A percentile compares a stretch with the other conserved stretches of the same genome.
Evolutionary conservation across 2,797 vertebrate genomes (phyloP).

Genomic region (Sylvilagus floridanus): DNA sequence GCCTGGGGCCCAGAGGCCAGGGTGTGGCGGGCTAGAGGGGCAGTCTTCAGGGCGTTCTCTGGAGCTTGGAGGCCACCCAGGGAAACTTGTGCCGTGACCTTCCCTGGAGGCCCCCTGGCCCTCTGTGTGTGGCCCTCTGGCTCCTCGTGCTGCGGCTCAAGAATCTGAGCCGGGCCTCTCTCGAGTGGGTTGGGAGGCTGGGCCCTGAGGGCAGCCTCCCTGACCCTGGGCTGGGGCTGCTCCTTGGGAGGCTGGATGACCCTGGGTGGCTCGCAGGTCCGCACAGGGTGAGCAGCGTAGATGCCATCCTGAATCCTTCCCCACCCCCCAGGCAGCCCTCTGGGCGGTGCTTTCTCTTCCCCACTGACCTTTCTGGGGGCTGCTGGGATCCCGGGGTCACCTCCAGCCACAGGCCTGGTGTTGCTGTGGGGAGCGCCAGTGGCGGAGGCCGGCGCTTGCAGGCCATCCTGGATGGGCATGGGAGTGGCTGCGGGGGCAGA

Average conservation of each 20-base stretch:
- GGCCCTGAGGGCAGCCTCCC: background rate
- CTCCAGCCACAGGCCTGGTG: constrained; percentile 55
- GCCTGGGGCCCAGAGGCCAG: background rate
- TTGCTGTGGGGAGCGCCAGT: background rate
- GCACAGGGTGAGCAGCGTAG: constrained; percentile 87
- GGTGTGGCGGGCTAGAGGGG: constrained; percentile 58
- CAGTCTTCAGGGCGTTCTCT: constrained; percentile 94
- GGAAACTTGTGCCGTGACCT: constrained; percentile 92
- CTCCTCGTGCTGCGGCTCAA: constrained; percentile 83
- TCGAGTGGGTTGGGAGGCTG: background rate
- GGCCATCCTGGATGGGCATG: fast-evolving
- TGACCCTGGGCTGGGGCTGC: background rate
- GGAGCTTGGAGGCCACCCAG: constrained; percentile 94
- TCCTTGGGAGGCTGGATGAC: background rate
- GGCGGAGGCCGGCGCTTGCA: background rate
- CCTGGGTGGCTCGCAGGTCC: constrained; percentile 83
- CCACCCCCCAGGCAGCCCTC: constrained; percentile 88
- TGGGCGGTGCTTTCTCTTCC: constrained; percentile 88
- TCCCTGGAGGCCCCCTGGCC: constrained; percentile 91
- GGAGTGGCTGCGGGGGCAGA: background rate
- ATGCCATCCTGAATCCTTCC: constrained; percentile 88
- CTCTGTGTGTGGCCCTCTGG: constrained; percentile 91
- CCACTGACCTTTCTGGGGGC: constrained; percentile 96
- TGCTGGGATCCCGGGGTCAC: constrained; percentile 86
- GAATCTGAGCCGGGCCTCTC: background rate